Evolutionary conservation across 2,797 vertebrate genomes (phyloP).

Genomic region (Lithobates pipiens): DNA sequence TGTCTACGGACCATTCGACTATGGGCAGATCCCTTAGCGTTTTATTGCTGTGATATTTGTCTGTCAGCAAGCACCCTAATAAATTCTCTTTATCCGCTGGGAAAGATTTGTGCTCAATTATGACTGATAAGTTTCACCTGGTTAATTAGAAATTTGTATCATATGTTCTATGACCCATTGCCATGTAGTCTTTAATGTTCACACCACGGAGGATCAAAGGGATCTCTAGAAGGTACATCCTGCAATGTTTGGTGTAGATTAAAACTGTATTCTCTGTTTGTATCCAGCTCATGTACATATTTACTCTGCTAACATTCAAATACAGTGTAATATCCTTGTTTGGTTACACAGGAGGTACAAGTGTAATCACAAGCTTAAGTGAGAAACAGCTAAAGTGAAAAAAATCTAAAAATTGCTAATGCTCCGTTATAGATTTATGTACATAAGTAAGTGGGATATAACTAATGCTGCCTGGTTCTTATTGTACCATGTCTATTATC

Average conservation of each 20-base stretch:
- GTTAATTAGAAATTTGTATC: background rate
- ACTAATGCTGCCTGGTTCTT: background rate
- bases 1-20: too few relatives aligned
- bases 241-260: background rate
- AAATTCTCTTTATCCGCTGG: too few relatives aligned
- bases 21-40: too few relatives aligned
- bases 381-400: background rate
- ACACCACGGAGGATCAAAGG: background rate
- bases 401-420: background rate
- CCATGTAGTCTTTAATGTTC: background rate
- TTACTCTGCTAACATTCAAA: slow-evolving; percentile 24
- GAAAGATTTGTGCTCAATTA: too few relatives aligned
- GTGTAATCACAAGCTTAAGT: background rate
- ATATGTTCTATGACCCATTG: background rate
- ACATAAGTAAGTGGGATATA: background rate
- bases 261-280: background rate
- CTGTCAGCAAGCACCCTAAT: too few relatives aligned
- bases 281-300: slow-evolving; percentile 28
- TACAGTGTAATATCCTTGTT: background rate
- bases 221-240: background rate
- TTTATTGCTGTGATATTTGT: too few relatives aligned
- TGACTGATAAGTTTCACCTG: too few relatives aligned
- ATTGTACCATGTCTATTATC: background rate
- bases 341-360: background rate
- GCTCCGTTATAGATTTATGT: background rate